A percentile compares a stretch with the other conserved stretches of the same genome.
phyloP scores from a whole-genome alignment of 2,113 vertebrate genomes.

The Gnathonemus echidnorhynchus region DNA sequence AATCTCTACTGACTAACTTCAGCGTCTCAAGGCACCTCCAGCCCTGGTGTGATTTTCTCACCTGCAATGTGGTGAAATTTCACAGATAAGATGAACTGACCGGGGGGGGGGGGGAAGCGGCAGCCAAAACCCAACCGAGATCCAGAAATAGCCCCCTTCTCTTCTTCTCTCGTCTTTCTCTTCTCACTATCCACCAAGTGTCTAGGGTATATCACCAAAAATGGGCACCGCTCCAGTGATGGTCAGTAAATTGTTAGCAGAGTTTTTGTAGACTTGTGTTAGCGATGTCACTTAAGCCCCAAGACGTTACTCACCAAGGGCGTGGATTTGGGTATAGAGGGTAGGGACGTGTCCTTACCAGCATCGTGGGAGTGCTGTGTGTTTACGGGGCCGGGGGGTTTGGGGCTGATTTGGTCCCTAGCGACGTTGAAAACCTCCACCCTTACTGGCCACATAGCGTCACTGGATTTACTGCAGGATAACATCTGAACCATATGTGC shows the following conservation, averaged over 20 bases:
- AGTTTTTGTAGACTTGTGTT: background rate
- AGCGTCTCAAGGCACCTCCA: background rate
- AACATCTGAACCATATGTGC: background rate
- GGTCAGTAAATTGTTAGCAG: background rate
- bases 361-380: background rate
- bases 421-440: background rate
- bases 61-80: slow-evolving; percentile 7
- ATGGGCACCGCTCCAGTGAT: background rate
- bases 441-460: background rate
- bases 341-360: background rate
- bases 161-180: background rate
- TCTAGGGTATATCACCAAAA: background rate
- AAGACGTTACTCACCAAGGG: background rate
- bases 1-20: background rate
- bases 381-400: background rate
- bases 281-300: background rate
- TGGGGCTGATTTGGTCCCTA: background rate
- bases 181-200: background rate
- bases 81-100: background rate
- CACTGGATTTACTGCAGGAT: background rate
- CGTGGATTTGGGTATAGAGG: background rate
- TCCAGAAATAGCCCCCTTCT: background rate
- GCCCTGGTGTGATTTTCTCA: background rate
- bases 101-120: too few species aligned
- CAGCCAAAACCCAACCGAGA: background rate